Conservation (phyloP, 23 tunicate species). For the Phallusia fumigata region DNA sequence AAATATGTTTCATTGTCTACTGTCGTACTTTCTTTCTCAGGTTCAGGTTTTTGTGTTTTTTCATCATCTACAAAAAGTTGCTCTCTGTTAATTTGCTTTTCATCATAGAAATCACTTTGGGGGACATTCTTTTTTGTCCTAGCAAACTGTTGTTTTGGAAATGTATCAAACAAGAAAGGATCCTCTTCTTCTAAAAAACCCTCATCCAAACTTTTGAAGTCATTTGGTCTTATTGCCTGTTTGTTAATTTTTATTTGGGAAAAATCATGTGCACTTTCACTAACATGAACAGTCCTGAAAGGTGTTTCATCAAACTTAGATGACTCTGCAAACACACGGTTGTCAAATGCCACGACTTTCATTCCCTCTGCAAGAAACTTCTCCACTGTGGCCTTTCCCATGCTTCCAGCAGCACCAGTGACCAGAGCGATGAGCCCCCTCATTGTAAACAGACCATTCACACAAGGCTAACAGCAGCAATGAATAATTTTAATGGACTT, state of each 20-base stretch:
- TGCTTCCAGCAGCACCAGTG: constrained; percentile 91
- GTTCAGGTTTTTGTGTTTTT: not conserved
- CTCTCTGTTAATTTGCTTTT: not conserved
- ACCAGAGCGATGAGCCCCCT: constrained; percentile 69
- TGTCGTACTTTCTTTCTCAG: not conserved
- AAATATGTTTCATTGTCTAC: not conserved
- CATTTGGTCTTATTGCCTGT: constrained; percentile 38
- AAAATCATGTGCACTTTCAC: too few species aligned
- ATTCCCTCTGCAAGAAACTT: constrained; percentile 52
- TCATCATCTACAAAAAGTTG: constrained; percentile 14
- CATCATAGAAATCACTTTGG: not conserved
- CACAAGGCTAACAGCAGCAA: too few species aligned
- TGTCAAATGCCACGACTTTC: constrained; percentile 71
- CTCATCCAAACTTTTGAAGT: too few species aligned
- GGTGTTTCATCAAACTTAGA: not conserved
- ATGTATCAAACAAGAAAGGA: not conserved
- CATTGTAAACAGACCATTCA: not conserved
- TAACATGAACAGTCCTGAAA: too few species aligned
- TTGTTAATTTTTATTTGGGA: too few species aligned
- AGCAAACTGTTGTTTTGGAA: not conserved
- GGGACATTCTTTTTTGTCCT: not conserved
- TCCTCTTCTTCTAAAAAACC: too few species aligned
- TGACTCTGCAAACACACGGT: constrained; percentile 11
- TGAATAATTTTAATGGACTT: too few species aligned
- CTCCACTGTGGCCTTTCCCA: constrained; percentile 84